Evolutionary conservation across 2,888 invertebrate species (phyloP), one percentile per base, ranked within the genome.

Genomic region (Cheilosia urbana): DNA sequence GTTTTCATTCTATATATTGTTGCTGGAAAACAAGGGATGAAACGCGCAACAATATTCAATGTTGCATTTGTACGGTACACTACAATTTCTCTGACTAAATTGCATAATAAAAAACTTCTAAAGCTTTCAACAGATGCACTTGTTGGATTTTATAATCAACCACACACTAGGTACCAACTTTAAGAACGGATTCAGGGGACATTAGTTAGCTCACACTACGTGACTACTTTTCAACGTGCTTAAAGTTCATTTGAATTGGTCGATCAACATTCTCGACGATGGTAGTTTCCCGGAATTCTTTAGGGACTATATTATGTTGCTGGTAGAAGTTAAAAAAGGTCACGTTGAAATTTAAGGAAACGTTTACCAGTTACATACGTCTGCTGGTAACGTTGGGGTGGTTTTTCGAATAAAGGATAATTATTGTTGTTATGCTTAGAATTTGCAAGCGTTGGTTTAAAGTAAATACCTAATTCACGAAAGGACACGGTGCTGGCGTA

Each of bases 111-210:
- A 45, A 4, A 1, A 1, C 21, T 2, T 42, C 9, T 17, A 4
- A 62, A 68, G 55, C 60, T 69, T 77, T 62, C 42, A 51, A 40
- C 53, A 34, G 51, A 60, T 66, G 68, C 76, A 60, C 21, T 73
- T 66, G 57, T 34, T 76, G 60, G 24, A 34, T 42, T 27, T 21
- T 55, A 34, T 19, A n/a, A n/a, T 24, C 9, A 66, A 65, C 47
- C 40, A 7, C 6, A 24, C 47, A n/a, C 49, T 49, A 13, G 4
- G 15, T 49, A 21, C 13, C 15, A n/a, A 17, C 2, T 2, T 2
- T 6, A 19, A 47, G 40, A 66, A 68, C 66, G 21, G 68, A 76
- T 42, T 51, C n/a, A 45, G 76, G 76, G 76, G 66, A 66, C 11
- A 40, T 19, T 40, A 30, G 30, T 19, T 11, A 51, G 15, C 51